These are phyloP conservation scores for Cacatua alba DNA, from an alignment of 2,113 vertebrate species.

Conservation along the genomic window DNA sequence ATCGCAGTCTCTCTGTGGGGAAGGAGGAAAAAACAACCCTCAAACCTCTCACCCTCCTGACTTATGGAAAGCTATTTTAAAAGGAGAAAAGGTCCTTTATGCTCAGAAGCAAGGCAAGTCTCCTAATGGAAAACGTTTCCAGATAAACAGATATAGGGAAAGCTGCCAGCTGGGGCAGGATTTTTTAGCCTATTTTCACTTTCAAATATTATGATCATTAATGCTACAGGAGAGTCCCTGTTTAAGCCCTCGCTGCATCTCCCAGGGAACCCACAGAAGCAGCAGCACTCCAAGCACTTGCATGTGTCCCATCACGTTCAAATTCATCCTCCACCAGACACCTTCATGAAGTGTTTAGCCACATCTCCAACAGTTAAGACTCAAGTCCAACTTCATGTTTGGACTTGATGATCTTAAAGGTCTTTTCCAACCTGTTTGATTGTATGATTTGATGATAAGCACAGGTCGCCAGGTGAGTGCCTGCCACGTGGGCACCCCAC, in stretches of 20 bases:
- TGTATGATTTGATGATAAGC: not conserved
- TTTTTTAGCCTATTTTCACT: not conserved
- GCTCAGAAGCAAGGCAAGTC: not conserved
- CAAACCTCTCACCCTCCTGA: not conserved
- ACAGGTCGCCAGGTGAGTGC: not conserved
- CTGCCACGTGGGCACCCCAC: not conserved
- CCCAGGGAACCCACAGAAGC: not conserved
- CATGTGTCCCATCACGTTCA: accelerated
- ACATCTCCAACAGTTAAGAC: not conserved
- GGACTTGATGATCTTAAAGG: not conserved
- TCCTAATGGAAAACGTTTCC: not conserved
- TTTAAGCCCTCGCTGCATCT: not conserved
- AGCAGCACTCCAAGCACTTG: not conserved
- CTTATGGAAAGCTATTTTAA: not conserved
- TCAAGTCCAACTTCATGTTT: not conserved
- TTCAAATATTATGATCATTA: not conserved
- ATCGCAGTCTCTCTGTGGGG: not conserved
- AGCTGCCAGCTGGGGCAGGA: not conserved
- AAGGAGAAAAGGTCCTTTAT: not conserved
- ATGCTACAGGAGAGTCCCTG: not conserved
- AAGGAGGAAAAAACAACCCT: not conserved
- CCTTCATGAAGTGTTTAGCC: not conserved
- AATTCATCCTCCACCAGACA: not conserved
- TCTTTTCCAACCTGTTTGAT: not conserved
- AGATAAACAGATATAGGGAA: not conserved